phyloP scores from a whole-genome alignment of 2,113 vertebrate genomes.

The Onychostoma macrolepis region DNA sequence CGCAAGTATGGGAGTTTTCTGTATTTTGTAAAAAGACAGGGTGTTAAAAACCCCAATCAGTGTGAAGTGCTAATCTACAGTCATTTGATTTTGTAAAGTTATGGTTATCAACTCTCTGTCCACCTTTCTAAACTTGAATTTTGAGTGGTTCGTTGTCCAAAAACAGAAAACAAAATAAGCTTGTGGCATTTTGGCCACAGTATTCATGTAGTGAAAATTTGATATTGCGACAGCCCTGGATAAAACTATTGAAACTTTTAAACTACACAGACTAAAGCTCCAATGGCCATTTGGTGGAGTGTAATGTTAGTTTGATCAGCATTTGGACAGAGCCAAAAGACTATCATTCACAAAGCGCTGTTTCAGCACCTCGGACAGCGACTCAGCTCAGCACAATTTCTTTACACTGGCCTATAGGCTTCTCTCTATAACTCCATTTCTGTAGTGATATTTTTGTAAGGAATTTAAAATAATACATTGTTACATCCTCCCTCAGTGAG shows the following conservation, averaged over 20 bases:
- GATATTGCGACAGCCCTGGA: background rate
- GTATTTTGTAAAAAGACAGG: background rate
- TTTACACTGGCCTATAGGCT: background rate
- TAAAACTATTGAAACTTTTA: background rate
- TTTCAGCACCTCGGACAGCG: conserved; percentile 46
- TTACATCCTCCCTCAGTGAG: background rate
- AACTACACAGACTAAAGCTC: background rate
- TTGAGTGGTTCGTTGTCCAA: no score
- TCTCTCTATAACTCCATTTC: background rate
- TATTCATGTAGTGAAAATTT: background rate
- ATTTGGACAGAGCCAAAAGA: conserved; percentile 42
- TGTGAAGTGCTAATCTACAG: background rate
- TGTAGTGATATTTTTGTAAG: background rate
- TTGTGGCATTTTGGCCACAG: background rate
- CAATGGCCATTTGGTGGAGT: conserved; percentile 4
- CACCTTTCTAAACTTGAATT: background rate
- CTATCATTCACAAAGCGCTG: conserved; percentile 31
- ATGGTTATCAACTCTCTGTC: background rate
- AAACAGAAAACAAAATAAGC: no score
- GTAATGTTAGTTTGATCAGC: conserved; percentile 27
- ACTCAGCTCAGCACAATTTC: background rate
- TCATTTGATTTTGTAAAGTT: background rate
- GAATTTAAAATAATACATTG: background rate
- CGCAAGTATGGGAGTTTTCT: background rate
- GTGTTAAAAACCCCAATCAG: no score